A percentile compares a stretch with the other conserved stretches of the same genome.
Conservation (phyloP, 2,797 vertebrate genomes). For the Liasis olivaceus region DNA sequence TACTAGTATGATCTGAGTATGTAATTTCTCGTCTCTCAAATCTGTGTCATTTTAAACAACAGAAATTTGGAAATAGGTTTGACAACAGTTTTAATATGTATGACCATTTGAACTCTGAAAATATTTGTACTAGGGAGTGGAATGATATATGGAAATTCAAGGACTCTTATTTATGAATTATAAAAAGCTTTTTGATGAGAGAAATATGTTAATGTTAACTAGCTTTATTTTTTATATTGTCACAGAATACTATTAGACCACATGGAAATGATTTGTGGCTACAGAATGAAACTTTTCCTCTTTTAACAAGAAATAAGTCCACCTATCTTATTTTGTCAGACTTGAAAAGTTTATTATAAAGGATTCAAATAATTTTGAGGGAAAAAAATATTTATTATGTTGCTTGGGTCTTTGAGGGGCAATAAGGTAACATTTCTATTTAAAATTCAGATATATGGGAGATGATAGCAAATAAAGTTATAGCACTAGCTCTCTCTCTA, state of each 20-base stretch:
- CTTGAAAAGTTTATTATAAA: not conserved
- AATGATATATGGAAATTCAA: not conserved
- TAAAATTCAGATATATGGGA: not conserved
- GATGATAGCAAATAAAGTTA: not conserved
- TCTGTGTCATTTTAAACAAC: not conserved
- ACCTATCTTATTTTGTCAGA: not conserved
- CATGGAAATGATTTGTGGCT: not conserved
- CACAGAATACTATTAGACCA: not conserved
- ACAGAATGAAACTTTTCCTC: not conserved
- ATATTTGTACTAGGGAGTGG: not conserved
- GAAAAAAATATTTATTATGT: not conserved
- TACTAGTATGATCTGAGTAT: not conserved
- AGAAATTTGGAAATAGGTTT: not conserved
- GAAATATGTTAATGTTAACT: not conserved
- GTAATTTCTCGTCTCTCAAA: not conserved
- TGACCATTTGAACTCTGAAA: not conserved
- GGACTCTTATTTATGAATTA: not conserved
- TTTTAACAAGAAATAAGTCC: not conserved
- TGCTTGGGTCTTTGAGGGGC: not conserved
- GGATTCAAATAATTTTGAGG: not conserved
- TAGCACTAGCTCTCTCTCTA: not conserved
- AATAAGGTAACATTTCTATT: not conserved
- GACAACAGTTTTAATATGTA: not conserved
- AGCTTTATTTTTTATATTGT: not conserved
- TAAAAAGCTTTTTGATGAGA: not conserved